Base-by-base conservation (phyloP, 2,888 invertebrate species). In the Oscheius sp. region DNA sequence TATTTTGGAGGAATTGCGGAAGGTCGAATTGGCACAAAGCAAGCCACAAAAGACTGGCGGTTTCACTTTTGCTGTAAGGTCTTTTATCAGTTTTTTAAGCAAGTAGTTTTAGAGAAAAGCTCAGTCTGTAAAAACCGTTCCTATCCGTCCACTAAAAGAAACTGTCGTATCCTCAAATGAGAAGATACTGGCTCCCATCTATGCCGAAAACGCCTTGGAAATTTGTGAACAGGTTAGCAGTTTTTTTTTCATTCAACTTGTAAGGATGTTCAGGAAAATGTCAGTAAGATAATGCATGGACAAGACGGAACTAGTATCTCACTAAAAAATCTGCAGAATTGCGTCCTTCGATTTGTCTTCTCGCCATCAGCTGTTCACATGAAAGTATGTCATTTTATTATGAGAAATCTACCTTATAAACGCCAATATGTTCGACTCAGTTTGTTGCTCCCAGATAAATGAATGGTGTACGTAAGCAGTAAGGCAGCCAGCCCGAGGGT, bases 291-390 rank as follows among this genome's bases (percentile, higher is more conserved):
- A 2, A 63, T 81, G 1, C 29, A 37, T 2, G 81, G 80, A 21
- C 21, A 51, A 10, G 72, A 80, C 21, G 80, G 78, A 33, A 76
- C 78, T 9, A 79, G 79, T 65, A 42, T 81, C 11, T 65, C 55
- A 29, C 48, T 82, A 62, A 80, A 80, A 68, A 76, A 80, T 59
- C 53, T 82, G 13, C 70, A 65, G 29, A 74, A 68, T n/a, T 79
- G 80, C 37, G 66, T 72, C 21, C 48, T 82, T 10, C 60, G 77
- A 32, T 77, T 84, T 58, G 48, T 74, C 57, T 84, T 84, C 58
- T 73, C 76, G 21, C 79, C 83, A 2, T 79, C 82, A 0, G 79
- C 81, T n/a, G 78, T 83, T 7, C 81, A 81, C 71, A 75, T 81
- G 11, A 57, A 79, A 51, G 81, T 79, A 62, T 65, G 73, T 47